Evolutionary conservation across 2,113 vertebrate genomes (phyloP).

Genomic region (Elgaria multicarinata): DNA sequence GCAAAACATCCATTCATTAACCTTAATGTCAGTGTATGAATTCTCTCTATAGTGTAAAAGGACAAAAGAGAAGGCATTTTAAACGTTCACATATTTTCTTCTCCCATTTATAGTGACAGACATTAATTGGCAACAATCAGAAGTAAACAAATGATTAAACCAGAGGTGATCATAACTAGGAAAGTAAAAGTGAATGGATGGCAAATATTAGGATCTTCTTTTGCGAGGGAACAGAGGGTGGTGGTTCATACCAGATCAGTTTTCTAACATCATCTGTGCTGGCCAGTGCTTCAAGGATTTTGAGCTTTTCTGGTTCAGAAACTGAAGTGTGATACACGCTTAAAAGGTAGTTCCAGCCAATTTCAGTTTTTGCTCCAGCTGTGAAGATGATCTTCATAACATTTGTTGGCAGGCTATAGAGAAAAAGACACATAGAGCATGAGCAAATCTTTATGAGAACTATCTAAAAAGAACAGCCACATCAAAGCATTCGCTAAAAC

Average conservation of each 20-base stretch:
- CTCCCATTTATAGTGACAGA: background rate
- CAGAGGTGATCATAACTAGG: background rate
- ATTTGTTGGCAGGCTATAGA: conserved; percentile 86
- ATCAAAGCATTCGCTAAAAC: conserved; percentile 17
- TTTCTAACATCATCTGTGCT: conserved; percentile 82
- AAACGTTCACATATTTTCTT: background rate
- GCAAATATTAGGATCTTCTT: background rate
- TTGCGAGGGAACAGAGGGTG: background rate
- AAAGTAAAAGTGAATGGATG: background rate
- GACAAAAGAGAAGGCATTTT: background rate
- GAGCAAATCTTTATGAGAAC: conserved; percentile 29
- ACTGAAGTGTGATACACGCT: conserved; percentile 68
- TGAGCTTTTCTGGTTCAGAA: conserved; percentile 87
- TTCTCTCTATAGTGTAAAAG: background rate
- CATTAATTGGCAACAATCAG: background rate
- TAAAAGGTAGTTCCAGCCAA: conserved; percentile 82
- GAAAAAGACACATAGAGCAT: conserved; percentile 47
- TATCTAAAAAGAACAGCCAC: conserved; percentile 28
- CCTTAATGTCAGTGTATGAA: background rate
- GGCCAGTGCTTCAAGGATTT: conserved; percentile 87
- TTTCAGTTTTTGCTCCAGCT: conserved; percentile 83
- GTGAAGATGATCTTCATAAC: conserved; percentile 86
- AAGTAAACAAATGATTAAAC: background rate
- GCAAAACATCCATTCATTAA: background rate
- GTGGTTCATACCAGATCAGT: conserved; percentile 82